Evolutionary conservation across 30 jellyfish, hydroid and myxozoan genomes (phyloP), one percentile per base, ranked within the genome.

Genomic region (Mastigias papua): DNA sequence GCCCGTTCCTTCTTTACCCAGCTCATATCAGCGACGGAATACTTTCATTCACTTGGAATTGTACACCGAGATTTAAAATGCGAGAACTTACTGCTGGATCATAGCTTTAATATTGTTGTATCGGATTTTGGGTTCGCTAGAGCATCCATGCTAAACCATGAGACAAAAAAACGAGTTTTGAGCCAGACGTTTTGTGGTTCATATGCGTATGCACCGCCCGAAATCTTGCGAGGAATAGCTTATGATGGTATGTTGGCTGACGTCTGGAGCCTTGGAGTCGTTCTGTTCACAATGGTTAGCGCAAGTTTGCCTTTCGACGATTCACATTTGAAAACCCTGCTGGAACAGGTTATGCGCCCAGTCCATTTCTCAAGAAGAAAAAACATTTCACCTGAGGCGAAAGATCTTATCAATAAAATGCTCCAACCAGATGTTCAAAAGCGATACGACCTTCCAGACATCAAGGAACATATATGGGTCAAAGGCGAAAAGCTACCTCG

Each of bases 161-260:
- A 95, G 58, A 95, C 99, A 21, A 95, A 95, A 29, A 90, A 86
- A 62, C 93, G 94, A 27, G 89, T 81, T 35, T 64, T 95, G 72
- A 95, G 99, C 60, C 99, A 95, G 49, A 95, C 99, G 29, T 95
- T 95, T 73, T 95, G 99, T 79, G 99, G 99, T 66, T 95, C 99
- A 17, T 95, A 95, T 62, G 99, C 99, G 11, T 95, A 95, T 57
- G 99, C 99, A 29, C 99, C 99, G 20, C 99, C 99, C 3, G 99
- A 95, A 69, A 95, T 95, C 76, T 54, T 95, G 27, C 94, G 99
- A 49, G 99, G 99, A 25, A 90, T 95, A 32, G 93, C 99, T 4
- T 95, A 95, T 71, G 99, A 95, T 76, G 98, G 96, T 20, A 95
- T 95, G 81, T 78, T 95, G 17, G 97, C 99, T 8, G 99, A 95